Evolutionary conservation across 2,113 vertebrate species (phyloP), one percentile per base, ranked within the genome.

Genomic region (Mustelus asterias): DNA sequence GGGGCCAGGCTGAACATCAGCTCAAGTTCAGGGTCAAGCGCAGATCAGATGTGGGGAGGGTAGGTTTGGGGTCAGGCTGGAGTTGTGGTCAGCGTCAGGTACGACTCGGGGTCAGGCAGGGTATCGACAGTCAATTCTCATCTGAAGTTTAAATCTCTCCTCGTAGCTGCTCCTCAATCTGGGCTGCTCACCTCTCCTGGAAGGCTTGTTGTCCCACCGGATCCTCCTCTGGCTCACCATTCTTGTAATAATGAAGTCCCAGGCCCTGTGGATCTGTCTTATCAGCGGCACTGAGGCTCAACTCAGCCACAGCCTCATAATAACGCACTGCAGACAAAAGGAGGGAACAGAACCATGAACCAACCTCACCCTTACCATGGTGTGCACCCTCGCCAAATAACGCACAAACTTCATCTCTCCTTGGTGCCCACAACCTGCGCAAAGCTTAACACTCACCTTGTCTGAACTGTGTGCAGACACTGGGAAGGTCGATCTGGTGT

Each of bases 201-300:
- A 99, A 99, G 96, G 99, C 98, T 96, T 98, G 98, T 94, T 99
- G 97, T 48, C 99, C 99, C 29, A 97, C 97, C 41, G 97, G 96
- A 96, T 99, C 99, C 72, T 99, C 99, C 97, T 99, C 99, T n/a
- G 99, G 99, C 96, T 99, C 99, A 96, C 98, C 99, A 54, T 99
- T 99, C 97, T 99, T 99, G 97, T 99, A 99, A 96, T 99, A 99
- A 97, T 99, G 99, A 83, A 98, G 99, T 1, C 99, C 99, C 89
- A 99, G 98, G 48, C 98, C 98, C 96, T 99, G 99, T 6, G 98
- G 99, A 96, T 99, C 99, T 96, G 99, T 99, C 95, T 99, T 99
- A 96, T 99, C 99, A 48, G 99, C 98, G 88, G 99, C 99, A 60
- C 98, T 98, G 88, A 99, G 99, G 95, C 98, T 98, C 92, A 99